Base-by-base conservation (phyloP, 2,888 invertebrate species). In the Polymixis flavicincta region DNA sequence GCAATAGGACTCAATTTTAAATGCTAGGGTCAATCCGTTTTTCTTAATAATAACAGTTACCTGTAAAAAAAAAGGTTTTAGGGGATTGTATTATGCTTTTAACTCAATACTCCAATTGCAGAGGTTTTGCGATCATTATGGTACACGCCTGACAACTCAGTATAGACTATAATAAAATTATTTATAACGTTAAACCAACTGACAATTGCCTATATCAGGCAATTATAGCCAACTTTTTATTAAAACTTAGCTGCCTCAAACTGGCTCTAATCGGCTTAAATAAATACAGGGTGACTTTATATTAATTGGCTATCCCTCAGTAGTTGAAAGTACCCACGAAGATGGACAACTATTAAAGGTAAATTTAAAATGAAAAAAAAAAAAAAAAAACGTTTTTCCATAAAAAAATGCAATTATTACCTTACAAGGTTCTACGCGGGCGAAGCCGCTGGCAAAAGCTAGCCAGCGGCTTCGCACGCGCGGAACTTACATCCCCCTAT, bases 181-280 rank as follows among this genome's bases (percentile, higher is more conserved):
- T 11, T 0, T 61, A 11, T 61, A 32, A n/a, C 4, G 19, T 9
- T n/a, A 52, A 42, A 42, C n/a, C 5, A 54, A 11, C 19, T 2
- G 37, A 52, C 2, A 37, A 52, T 25, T 45, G 25, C n/a, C n/a
- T 28, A 25, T 19, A 32, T 8, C 25, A 32, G 32, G 25, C 32
- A 57, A 71, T 37, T 8, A 22, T 45, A 61, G 9, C 48, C 13
- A 63, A 6, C 25, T 25, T 59, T 65, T 55, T 7, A 45, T 32
- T 45, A n/a, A 28, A 57, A 42, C 1, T 48, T 71, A 83, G 79
- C 79, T 69, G 74, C 60, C 68, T 57, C 1, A 65, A 83, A 48
- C 32, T 48, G 61, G 32, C 60, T 69, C 32, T 54, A 65, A 66
- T 50, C 14, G n/a, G 8, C n/a, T 55, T 59, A 0, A 60, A 52